Percentiles rank a stretch among this genome's conserved stretches.
These are phyloP conservation scores for Scaptomyza reducta DNA, from an alignment of 2,888 invertebrate genomes.

Conservation along the genomic window DNA sequence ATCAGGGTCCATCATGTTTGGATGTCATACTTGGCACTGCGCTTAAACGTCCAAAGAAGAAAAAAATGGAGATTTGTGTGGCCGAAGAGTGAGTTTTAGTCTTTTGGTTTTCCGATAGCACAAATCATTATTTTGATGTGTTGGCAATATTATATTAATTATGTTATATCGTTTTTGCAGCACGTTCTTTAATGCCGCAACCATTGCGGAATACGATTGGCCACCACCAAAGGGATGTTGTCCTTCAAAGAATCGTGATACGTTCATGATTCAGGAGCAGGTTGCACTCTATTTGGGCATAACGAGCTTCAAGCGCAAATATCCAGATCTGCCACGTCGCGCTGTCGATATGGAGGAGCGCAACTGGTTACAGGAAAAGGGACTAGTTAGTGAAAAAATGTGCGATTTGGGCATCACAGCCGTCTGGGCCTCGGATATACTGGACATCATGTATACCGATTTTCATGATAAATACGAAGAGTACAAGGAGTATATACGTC, in stretches of 20 bases:
- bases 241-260: slow-evolving; percentile 87
- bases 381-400: slow-evolving; percentile 94
- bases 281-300: slow-evolving; percentile 97
- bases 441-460: slow-evolving; percentile 97
- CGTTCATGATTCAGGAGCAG: slow-evolving; percentile 98
- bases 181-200: slow-evolving; percentile 91
- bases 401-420: slow-evolving; percentile 97
- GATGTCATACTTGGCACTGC: slow-evolving; percentile 65
- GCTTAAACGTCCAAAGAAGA: slow-evolving; percentile 84
- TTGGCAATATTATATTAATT: neutral
- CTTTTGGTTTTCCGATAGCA: neutral
- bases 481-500: slow-evolving; percentile 87
- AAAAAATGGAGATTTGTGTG: slow-evolving; percentile 85
- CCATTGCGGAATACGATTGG: slow-evolving; percentile 97
- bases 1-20: slow-evolving; percentile 70
- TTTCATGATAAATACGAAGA: slow-evolving; percentile 98
- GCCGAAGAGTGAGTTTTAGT: slow-evolving; percentile 84
- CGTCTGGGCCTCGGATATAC: slow-evolving; percentile 94
- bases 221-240: slow-evolving; percentile 87
- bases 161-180: slow-evolving; percentile 42
- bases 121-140: neutral
- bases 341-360: slow-evolving; percentile 95
- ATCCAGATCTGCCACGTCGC: slow-evolving; percentile 93
- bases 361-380: slow-evolving; percentile 92
- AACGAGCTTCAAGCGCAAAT: slow-evolving; percentile 98